Conservation (phyloP, 1,140 invertebrate genomes). For the Calosoma granatense region DNA sequence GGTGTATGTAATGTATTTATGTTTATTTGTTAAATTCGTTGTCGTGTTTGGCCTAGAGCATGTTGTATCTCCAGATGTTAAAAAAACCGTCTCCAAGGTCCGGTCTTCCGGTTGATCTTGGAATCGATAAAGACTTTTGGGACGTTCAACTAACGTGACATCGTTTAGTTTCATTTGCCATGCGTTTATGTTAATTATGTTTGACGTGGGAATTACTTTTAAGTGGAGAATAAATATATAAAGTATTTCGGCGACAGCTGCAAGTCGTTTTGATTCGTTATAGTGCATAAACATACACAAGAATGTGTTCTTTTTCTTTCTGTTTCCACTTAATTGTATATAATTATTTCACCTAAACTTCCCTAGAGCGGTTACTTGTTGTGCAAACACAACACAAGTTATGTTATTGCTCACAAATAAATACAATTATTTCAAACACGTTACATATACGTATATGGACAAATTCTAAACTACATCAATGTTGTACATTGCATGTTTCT, state of each 20-base stretch:
- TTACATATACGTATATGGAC: too few relatives aligned
- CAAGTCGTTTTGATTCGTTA: neutral
- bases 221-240: slow-evolving; percentile 5
- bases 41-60: neutral
- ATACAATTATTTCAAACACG: too few relatives aligned
- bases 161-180: slow-evolving; percentile 5
- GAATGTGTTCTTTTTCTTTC: neutral
- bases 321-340: slow-evolving; percentile 5
- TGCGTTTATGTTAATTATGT: slow-evolving; percentile 5
- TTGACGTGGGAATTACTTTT: slow-evolving; percentile 7
- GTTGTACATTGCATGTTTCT: too few relatives aligned
- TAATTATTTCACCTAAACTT: too few relatives aligned
- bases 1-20: neutral
- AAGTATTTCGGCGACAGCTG: neutral
- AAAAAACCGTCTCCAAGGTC: neutral
- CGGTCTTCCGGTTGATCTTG: slow-evolving; percentile 1
- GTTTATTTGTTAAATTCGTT: neutral
- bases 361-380: too few relatives aligned
- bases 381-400: too few relatives aligned
- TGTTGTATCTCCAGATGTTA: neutral
- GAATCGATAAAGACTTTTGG: neutral
- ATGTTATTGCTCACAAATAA: too few relatives aligned
- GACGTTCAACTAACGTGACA: neutral
- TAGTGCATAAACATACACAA: neutral
- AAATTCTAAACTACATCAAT: too few relatives aligned